phyloP scores from a whole-genome alignment of 2,113 vertebrate genomes.

The Rhynchomys soricoides region DNA sequence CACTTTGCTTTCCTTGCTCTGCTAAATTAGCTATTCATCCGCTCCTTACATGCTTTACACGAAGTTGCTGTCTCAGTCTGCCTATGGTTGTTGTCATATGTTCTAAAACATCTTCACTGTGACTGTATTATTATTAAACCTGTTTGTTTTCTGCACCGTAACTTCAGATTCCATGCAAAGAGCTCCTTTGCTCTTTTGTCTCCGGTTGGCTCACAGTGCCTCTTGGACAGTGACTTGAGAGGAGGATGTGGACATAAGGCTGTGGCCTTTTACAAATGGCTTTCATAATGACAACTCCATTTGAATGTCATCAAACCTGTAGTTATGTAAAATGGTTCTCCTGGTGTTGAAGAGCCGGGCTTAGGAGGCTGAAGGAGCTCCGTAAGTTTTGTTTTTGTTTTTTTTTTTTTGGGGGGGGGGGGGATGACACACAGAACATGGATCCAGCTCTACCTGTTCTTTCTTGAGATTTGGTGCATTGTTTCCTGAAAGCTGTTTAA shows the following conservation, averaged over 20 bases:
- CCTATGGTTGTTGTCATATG: background rate
- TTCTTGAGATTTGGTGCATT: background rate
- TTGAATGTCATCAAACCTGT: background rate
- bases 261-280: background rate
- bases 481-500: background rate
- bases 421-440: background rate
- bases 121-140: slow-evolving; percentile 12
- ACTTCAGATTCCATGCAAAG: background rate
- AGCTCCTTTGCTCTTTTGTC: background rate
- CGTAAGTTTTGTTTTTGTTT: background rate
- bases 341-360: background rate
- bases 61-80: background rate
- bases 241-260: background rate
- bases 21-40: background rate
- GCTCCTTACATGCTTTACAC: background rate
- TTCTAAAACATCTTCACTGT: background rate
- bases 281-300: slow-evolving; percentile 24
- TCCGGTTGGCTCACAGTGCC: background rate
- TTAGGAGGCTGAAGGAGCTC: background rate
- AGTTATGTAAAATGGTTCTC: background rate
- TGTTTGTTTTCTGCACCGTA: background rate
- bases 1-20: background rate
- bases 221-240: background rate
- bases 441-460: background rate
- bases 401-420: too few relatives aligned